Base-by-base conservation (phyloP, 2,888 invertebrate genomes). In the Pyrochroa serraticornis region DNA sequence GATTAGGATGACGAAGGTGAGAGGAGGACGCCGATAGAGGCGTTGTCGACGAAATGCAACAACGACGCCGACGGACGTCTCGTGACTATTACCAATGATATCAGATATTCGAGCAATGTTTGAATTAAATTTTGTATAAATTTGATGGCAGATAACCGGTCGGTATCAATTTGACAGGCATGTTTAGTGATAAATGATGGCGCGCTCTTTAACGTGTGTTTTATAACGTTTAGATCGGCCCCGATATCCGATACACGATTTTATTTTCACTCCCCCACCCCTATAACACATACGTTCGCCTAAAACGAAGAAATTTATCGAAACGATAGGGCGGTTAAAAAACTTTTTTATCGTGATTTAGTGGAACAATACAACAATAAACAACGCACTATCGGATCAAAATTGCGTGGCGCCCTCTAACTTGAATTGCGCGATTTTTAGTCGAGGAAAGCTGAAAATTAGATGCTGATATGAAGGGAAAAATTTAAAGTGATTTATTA, bases 101-200 rank as follows among this genome's bases (percentile, higher is more conserved):
- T 76, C 75, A 73, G 74, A 74, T 75, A 74, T 73, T 68, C 72
- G 58, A 66, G 71, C 71, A 66, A 71, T 76, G 76, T 76, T 75
- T 75, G 75, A 74, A 76, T 77, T 76, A 75, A 75, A 75, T 75
- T 76, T 75, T 76, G 75, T 76, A 76, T 77, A 77, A 77, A 77
- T 76, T 77, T 76, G 77, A 77, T 77, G 63, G 63, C 14, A 67
- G 75, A 75, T 74, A 74, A 70, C 62, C 48, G 65, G 60, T 59
- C 62, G 64, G 67, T 71, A 75, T 75, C 75, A 72, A 75, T 75
- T 73, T 74, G 74, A 75, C 75, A 72, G 73, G 62, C 49, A 49
- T 49, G 50, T 60, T 52, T 51, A 54, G 62, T 65, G 62, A 66
- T 62, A 63, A 65, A 69, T 67, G 66, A 57, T 52, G 69, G 63